Conservation (phyloP, 2,888 invertebrate genomes). For the Peribatodes rhomboidaria region DNA sequence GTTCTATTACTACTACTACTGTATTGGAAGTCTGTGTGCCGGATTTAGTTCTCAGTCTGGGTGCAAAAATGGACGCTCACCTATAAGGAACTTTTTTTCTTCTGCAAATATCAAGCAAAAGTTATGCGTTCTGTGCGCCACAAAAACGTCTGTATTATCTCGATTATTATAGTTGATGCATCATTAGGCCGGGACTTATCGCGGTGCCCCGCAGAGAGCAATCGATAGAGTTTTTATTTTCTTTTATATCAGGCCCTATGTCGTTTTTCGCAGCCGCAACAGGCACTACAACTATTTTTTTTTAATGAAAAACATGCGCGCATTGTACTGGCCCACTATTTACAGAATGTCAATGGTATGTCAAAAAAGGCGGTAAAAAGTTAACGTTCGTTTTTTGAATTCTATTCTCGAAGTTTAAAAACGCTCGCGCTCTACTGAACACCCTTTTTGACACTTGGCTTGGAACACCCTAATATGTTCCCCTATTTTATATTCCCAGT, state of each 20-base stretch:
- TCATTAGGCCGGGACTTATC: conserved; percentile 58
- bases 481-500: background rate
- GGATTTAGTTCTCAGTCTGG: background rate
- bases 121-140: conserved; percentile 41
- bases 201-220: conserved; percentile 58
- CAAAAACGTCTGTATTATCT: conserved; percentile 60
- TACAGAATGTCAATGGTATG: conserved; percentile 28
- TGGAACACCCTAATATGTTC: background rate
- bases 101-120: conserved; percentile 6
- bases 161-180: conserved; percentile 57
- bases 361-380: conserved; percentile 24
- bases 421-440: conserved; percentile 61
- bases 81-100: background rate
- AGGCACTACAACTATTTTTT: conserved; percentile 36
- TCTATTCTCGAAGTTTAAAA: conserved; percentile 19
- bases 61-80: conserved; percentile 1
- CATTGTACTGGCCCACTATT: conserved; percentile 27
- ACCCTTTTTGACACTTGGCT: conserved; percentile 53
- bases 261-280: conserved; percentile 54
- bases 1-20: too few relatives aligned
- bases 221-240: conserved; percentile 60
- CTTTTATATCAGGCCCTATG: conserved; percentile 49
- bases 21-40: background rate
- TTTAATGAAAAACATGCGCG: conserved; percentile 31
- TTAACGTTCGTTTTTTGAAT: conserved; percentile 9